A percentile compares a stretch with the other conserved stretches of the same genome.
Conservation (phyloP, 2,888 invertebrate species). For the Orgyia antiqua region DNA sequence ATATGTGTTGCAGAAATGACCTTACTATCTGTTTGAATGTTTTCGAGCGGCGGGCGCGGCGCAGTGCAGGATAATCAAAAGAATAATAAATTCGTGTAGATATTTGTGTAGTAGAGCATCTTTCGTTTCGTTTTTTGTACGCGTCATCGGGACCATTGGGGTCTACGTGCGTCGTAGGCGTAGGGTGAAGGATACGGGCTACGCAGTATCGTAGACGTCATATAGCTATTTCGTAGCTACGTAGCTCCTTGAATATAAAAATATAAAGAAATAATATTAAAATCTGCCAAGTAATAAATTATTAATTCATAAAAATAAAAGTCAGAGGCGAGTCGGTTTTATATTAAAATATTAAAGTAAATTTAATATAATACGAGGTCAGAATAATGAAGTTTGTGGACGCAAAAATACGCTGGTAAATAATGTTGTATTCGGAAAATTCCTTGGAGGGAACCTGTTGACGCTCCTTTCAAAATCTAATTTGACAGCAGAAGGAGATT, state of each 20-base stretch:
- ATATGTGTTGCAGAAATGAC: constrained; percentile 10
- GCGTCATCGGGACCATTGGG: constrained; percentile 18
- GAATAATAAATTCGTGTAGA: constrained; percentile 5
- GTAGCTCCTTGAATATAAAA: constrained; percentile 23
- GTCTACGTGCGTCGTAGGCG: constrained; percentile 28
- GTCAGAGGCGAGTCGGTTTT: constrained; percentile 6
- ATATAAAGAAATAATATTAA: background rate
- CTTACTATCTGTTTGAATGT: constrained; percentile 10
- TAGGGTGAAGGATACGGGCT: constrained; percentile 21
- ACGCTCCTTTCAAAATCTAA: background rate
- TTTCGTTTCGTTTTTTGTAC: constrained; percentile 8
- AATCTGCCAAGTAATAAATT: constrained; percentile 6
- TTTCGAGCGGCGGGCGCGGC: constrained; percentile 4
- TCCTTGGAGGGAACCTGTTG: background rate
- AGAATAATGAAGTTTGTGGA: constrained; percentile 15
- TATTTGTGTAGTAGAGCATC: constrained; percentile 14
- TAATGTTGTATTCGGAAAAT: background rate
- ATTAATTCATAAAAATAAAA: constrained; percentile 13
- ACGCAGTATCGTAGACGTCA: constrained; percentile 39
- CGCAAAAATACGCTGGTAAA: constrained; percentile 6
- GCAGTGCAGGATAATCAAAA: background rate
- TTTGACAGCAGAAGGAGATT: background rate
- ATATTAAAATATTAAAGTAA: constrained; percentile 22
- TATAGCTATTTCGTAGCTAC: constrained; percentile 18
- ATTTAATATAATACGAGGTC: constrained; percentile 24